Conservation (phyloP, 2,113 vertebrate species). For the Eira barbara region DNA sequence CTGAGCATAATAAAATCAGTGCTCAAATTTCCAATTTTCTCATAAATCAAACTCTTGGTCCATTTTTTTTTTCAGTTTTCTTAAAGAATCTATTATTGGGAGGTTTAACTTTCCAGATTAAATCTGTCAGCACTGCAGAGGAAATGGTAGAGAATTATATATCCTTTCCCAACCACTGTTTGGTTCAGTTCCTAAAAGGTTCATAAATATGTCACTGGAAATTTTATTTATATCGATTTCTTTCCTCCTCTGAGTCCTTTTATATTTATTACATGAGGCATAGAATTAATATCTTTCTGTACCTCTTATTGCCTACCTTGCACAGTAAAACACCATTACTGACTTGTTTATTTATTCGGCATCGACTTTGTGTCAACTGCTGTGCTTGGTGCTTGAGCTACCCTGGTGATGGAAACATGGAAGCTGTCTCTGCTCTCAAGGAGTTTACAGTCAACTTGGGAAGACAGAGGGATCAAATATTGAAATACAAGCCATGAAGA, state of each 20-base stretch:
- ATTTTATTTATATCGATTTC: conserved; percentile 59
- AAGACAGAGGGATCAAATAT: not conserved
- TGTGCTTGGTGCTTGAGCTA: not conserved
- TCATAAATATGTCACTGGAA: conserved; percentile 52
- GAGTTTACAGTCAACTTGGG: not conserved
- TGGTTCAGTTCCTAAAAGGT: conserved; percentile 43
- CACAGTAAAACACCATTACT: not conserved
- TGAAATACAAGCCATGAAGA: not conserved
- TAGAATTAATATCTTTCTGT: conserved; percentile 47
- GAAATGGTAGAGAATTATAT: not conserved
- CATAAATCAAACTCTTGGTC: not conserved
- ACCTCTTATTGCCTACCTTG: not conserved
- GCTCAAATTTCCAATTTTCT: not conserved
- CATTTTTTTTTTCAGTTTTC: not conserved
- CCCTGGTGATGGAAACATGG: not conserved
- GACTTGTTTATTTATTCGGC: conserved; percentile 32
- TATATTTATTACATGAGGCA: conserved; percentile 29
- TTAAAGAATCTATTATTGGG: not conserved
- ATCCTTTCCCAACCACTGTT: not conserved
- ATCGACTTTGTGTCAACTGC: not conserved
- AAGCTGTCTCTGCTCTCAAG: not conserved
- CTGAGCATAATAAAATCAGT: not conserved
- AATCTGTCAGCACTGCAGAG: conserved; percentile 22
- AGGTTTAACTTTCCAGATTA: conserved; percentile 13
- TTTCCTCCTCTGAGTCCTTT: conserved; percentile 29